These are phyloP conservation scores for Aplochiton taeniatus DNA, from an alignment of 2,797 vertebrate species.

Conservation along the genomic window DNA sequence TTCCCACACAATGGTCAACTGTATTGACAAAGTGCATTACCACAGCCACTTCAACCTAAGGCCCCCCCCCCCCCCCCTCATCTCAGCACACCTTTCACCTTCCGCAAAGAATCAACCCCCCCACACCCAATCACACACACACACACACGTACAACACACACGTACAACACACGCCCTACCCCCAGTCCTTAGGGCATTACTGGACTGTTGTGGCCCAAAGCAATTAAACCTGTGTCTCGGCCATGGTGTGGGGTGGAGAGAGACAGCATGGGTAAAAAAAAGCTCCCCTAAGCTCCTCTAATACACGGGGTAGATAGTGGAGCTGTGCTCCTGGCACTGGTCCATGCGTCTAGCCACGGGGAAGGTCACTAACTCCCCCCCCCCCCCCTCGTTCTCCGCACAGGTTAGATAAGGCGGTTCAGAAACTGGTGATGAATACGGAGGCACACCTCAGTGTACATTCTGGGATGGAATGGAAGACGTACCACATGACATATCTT, in stretches of 20 bases:
- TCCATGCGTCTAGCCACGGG: slow-evolving; percentile 3
- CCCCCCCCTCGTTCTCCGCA: neutral
- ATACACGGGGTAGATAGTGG: slow-evolving; percentile 10
- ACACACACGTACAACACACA: too few species aligned
- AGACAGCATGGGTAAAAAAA: neutral
- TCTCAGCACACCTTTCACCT: neutral
- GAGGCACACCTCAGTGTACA: neutral
- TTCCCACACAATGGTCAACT: too few species aligned
- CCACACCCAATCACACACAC: too few species aligned
- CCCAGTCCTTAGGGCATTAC: slow-evolving; percentile 23
- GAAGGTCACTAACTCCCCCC: slow-evolving; percentile 18
- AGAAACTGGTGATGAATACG: neutral
- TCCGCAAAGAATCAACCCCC: neutral
- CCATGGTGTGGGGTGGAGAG: slow-evolving; percentile 18
- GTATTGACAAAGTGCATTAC: slow-evolving; percentile 25
- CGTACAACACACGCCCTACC: slow-evolving; percentile 28
- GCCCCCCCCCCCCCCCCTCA: slow-evolving; percentile 11
- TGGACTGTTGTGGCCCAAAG: slow-evolving; percentile 14
- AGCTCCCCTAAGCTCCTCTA: slow-evolving; percentile 1
- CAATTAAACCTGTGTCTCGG: slow-evolving; percentile 34
- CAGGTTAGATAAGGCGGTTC: neutral
- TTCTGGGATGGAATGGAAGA: neutral
- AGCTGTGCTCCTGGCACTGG: slow-evolving; percentile 15
- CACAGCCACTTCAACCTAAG: slow-evolving; percentile 35
- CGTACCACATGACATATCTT: too few species aligned